These are phyloP conservation scores for Hipposideros armiger DNA, from an alignment of 2,113 vertebrate species.

Conservation along the genomic window DNA sequence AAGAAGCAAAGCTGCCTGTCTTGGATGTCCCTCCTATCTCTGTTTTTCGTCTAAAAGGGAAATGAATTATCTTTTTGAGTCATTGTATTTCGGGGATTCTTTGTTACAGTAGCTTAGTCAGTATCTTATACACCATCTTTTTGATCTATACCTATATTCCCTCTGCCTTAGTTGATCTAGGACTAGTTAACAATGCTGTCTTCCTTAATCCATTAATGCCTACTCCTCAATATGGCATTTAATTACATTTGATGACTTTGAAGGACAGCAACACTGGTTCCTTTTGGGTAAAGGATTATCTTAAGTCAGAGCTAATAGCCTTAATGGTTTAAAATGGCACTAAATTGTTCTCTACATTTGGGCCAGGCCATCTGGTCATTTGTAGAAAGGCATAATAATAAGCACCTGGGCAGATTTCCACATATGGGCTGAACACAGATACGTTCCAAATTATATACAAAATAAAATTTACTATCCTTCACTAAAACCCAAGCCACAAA, in stretches of 20 bases:
- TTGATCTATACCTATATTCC: background rate
- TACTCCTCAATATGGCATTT: constrained; percentile 79
- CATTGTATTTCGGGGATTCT: background rate
- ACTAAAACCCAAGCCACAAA: constrained; percentile 76
- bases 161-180: constrained; percentile 50
- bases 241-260: constrained; percentile 82
- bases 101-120: constrained; percentile 68
- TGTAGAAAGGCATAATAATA: constrained; percentile 83
- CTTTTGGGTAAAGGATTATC: constrained; percentile 82
- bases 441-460: constrained; percentile 76
- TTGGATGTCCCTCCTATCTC: background rate
- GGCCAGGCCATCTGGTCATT: constrained; percentile 83
- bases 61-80: background rate
- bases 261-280: constrained; percentile 80
- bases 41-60: background rate
- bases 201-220: constrained; percentile 75
- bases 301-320: constrained; percentile 80
- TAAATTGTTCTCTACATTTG: constrained; percentile 81
- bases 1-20: background rate
- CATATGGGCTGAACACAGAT: constrained; percentile 74
- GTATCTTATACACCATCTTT: background rate
- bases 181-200: constrained; percentile 52
- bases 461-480: constrained; percentile 75
- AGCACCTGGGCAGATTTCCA: constrained; percentile 77
- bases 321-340: constrained; percentile 84